Conservation (phyloP, 2,888 invertebrate genomes). For the Stenotaenia linearis region DNA sequence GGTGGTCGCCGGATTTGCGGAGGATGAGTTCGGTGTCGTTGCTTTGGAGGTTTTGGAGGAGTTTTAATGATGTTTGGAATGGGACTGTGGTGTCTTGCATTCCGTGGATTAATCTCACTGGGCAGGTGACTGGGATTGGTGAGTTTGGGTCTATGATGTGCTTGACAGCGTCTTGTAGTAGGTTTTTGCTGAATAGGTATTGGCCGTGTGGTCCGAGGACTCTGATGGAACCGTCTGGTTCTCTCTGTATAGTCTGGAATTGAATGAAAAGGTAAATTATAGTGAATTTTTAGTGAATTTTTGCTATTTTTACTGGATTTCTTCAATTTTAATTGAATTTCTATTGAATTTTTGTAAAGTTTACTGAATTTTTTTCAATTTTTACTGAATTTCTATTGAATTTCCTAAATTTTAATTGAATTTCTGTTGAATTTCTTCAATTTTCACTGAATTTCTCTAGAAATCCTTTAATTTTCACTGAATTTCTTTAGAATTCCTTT, state of each 20-base stretch:
- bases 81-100: background rate
- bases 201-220: background rate
- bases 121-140: background rate
- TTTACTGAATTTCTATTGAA: no score
- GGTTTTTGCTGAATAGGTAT: background rate
- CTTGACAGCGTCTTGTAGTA: background rate
- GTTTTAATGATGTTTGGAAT: background rate
- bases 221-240: background rate
- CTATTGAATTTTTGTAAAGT: no score
- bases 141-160: background rate
- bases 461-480: no score
- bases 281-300: no score
- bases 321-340: no score
- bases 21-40: background rate
- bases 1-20: background rate
- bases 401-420: no score
- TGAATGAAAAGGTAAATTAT: no score
- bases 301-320: no score
- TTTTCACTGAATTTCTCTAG: no score
- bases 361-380: no score
- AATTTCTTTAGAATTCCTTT: no score
- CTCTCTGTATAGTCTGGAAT: background rate
- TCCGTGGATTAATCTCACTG: constrained; percentile 3
- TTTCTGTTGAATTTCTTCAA: no score
- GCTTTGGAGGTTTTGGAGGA: background rate